Evolutionary conservation across 92 coral and sea anemone genomes (phyloP).

Genomic region (Epizoanthus ramosus): DNA sequence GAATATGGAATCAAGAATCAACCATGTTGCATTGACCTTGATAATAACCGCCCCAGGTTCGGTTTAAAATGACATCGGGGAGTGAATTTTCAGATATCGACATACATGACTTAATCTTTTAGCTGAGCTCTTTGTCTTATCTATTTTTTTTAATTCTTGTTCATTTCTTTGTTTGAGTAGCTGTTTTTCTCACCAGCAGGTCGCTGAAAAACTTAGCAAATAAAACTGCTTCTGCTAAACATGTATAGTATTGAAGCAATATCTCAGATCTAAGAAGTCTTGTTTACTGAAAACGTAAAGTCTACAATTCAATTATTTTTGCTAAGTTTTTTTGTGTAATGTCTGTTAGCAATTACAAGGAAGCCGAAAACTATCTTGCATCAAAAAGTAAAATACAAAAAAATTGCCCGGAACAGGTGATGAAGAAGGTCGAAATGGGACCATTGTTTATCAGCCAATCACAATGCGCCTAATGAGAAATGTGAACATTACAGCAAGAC

Average conservation of each 20-base stretch:
- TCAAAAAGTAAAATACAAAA: neutral
- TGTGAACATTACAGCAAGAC: neutral
- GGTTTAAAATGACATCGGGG: neutral
- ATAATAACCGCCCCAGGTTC: neutral
- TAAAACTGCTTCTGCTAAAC: neutral
- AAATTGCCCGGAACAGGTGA: constrained; percentile 27
- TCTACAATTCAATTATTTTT: neutral
- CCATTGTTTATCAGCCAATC: constrained; percentile 21
- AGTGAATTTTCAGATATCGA: no score
- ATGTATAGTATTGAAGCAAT: neutral
- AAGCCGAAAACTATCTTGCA: neutral
- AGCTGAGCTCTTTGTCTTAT: neutral
- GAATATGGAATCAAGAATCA: no score
- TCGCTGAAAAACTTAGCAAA: constrained; percentile 2
- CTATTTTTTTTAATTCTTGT: neutral
- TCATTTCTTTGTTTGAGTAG: constrained; percentile 13
- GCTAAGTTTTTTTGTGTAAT: neutral
- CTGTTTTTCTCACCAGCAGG: constrained; percentile 22
- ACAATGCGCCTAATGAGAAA: neutral
- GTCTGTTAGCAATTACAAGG: constrained; percentile 13
- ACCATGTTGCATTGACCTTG: no score
- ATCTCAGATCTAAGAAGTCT: neutral
- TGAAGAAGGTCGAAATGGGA: neutral
- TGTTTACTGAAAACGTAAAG: neutral
- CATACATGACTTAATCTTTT: neutral